Evolutionary conservation across 2,113 vertebrate species (phyloP).

Genomic region (Sciurus niger): DNA sequence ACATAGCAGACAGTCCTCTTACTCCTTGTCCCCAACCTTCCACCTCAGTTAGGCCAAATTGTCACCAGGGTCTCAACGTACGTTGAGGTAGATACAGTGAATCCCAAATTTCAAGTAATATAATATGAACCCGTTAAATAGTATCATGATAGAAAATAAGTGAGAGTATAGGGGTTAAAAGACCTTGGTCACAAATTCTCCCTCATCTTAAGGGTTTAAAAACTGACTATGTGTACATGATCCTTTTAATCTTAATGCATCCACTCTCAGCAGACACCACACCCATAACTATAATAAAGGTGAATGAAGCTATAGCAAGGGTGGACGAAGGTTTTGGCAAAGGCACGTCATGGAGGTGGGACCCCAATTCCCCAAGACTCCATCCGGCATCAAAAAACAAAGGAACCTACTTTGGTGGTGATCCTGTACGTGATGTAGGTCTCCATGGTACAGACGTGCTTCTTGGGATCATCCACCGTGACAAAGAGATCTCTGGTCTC

Average conservation of each 20-base stretch:
- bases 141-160: neutral
- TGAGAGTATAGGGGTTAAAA: neutral
- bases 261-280: neutral
- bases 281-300: neutral
- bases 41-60: neutral
- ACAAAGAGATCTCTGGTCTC: slow-evolving; percentile 98
- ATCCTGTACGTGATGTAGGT: slow-evolving; percentile 98
- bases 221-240: neutral
- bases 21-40: neutral
- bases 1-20: neutral
- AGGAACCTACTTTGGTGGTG: slow-evolving; percentile 94
- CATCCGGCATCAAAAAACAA: neutral
- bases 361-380: neutral
- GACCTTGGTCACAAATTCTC: neutral
- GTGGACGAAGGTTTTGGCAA: neutral
- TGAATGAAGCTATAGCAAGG: neutral
- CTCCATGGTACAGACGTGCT: slow-evolving; percentile 99
- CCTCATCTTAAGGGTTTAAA: neutral
- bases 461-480: slow-evolving; percentile 98
- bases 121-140: neutral
- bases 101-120: neutral
- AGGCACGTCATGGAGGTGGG: neutral
- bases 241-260: neutral
- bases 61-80: neutral
- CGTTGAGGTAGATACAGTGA: neutral